Evolutionary conservation across 1,140 invertebrate species (phyloP).

Genomic region (Pomacea maculata): DNA sequence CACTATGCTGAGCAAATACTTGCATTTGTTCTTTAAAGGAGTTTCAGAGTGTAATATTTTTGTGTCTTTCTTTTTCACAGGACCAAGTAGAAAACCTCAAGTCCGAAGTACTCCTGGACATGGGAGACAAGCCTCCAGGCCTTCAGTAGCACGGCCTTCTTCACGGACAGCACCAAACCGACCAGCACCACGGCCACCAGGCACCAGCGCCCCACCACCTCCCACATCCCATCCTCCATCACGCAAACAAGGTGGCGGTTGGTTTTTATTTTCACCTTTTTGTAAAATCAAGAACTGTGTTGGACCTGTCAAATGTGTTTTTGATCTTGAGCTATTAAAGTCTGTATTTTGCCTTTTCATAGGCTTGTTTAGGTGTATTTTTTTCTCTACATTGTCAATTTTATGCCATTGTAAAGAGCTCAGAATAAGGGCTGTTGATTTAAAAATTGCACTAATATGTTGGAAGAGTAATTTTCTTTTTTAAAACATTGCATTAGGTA

Average conservation of each 20-base stretch:
- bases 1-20: no score
- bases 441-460: no score
- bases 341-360: background rate
- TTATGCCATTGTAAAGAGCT: no score
- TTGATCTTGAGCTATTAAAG: background rate
- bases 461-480: no score
- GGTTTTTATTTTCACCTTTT: no score
- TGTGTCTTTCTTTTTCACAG: constrained; percentile 20
- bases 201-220: constrained; percentile 33
- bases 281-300: background rate
- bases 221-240: constrained; percentile 39
- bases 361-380: background rate
- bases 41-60: no score
- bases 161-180: constrained; percentile 23
- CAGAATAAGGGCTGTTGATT: no score
- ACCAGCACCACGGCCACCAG: constrained; percentile 38
- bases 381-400: background rate
- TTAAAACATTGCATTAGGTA: no score
- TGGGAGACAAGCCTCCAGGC: constrained; percentile 23
- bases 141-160: constrained; percentile 14
- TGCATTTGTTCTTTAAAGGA: no score
- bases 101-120: constrained; percentile 38
- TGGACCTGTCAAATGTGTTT: background rate
- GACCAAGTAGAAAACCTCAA: constrained; percentile 43
- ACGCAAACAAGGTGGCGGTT: constrained; percentile 23